phyloP scores from a whole-genome alignment of 2,888 invertebrate species.

The Erebia palarica region DNA sequence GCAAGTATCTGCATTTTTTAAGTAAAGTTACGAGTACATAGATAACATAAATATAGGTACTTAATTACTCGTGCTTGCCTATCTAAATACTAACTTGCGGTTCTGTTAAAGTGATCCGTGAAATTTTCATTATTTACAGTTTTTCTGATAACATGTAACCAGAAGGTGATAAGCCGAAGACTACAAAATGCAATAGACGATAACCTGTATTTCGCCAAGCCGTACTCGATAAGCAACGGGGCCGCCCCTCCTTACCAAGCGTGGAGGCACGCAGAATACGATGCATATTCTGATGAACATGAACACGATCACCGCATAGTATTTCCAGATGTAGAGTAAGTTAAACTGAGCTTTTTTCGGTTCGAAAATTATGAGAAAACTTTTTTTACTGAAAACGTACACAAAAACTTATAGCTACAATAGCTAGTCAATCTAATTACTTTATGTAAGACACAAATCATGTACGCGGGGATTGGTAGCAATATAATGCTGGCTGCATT shows the following conservation, averaged over 20 bases:
- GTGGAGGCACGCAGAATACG: neutral
- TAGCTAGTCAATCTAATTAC: no score
- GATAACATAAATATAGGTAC: no score
- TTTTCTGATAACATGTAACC: constrained; percentile 4
- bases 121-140: constrained; percentile 17
- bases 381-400: no score
- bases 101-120: neutral
- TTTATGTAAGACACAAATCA: no score
- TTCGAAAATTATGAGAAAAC: neutral
- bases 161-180: constrained; percentile 10
- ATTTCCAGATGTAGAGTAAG: constrained; percentile 19
- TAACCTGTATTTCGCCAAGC: neutral
- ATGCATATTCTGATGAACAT: constrained; percentile 1
- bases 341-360: neutral
- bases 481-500: no score
- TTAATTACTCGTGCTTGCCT: no score
- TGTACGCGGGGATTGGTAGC: no score
- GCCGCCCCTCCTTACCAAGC: neutral
- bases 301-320: constrained; percentile 9
- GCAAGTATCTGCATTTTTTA: no score
- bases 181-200: constrained; percentile 1
- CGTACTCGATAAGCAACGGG: neutral
- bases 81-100: no score
- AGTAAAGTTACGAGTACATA: no score
- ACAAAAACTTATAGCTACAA: no score